phyloP scores from a whole-genome alignment of 2,113 vertebrate species.

The Sinocyclocheilus anophthalmus region DNA sequence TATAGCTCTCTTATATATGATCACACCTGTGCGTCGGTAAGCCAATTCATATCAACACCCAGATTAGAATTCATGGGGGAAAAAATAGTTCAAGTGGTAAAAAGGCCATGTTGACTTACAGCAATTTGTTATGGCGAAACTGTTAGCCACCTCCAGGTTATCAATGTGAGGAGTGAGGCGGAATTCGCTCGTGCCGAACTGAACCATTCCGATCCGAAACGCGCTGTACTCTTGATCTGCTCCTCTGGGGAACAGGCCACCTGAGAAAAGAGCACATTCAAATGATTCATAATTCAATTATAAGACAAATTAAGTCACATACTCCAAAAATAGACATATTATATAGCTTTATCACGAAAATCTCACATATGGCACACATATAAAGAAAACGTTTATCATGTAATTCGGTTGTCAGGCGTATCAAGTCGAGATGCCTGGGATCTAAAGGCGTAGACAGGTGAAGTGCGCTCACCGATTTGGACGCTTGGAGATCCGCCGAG shows the following conservation, averaged over 20 bases:
- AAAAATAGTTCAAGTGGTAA: neutral
- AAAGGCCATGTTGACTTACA: conserved; percentile 79
- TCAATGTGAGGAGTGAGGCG: conserved; percentile 93
- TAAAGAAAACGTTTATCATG: neutral
- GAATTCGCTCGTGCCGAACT: conserved; percentile 90
- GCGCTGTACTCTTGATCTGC: conserved; percentile 97
- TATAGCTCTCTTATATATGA: neutral
- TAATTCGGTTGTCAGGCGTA: neutral
- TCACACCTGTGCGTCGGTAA: conserved; percentile 14
- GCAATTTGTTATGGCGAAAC: conserved; percentile 95
- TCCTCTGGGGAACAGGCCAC: conserved; percentile 90
- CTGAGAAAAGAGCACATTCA: conserved; percentile 68
- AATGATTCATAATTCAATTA: neutral
- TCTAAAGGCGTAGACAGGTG: neutral
- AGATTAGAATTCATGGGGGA: neutral
- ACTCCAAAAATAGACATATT: neutral
- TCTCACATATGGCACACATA: neutral
- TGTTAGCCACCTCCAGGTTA: conserved; percentile 96
- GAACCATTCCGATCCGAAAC: conserved; percentile 92
- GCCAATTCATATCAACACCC: neutral
- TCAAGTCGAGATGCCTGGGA: neutral
- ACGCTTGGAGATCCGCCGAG: conserved; percentile 84
- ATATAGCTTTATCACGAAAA: neutral
- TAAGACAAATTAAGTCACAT: neutral
- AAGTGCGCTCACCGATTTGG: conserved; percentile 80